phyloP scores from a whole-genome alignment of 2,797 vertebrate genomes.

The Gobionotothen gibberifrons region DNA sequence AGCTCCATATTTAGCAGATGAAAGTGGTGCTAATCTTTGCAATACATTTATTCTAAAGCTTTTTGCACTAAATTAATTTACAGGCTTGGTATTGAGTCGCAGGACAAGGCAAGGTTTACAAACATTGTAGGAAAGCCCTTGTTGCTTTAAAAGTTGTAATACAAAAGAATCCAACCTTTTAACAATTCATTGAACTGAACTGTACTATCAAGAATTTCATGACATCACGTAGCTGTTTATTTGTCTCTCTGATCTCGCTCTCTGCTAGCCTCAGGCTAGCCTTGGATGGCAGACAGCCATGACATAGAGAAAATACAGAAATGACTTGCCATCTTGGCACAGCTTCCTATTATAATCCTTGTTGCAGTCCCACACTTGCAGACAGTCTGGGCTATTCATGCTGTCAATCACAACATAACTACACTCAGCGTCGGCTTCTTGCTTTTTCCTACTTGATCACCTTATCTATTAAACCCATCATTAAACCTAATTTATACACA shows the following conservation, averaged over 20 bases:
- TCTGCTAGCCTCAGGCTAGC: constrained; percentile 16
- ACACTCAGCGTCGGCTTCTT: neutral
- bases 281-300: constrained; percentile 32
- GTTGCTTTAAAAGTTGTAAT: neutral
- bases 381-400: constrained; percentile 14
- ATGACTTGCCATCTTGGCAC: constrained; percentile 9
- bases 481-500: neutral
- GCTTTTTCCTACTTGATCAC: neutral
- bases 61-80: neutral
- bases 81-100: neutral
- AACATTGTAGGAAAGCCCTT: neutral
- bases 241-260: constrained; percentile 25
- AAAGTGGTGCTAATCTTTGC: neutral
- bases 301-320: neutral
- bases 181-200: constrained; percentile 6
- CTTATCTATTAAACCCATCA: neutral
- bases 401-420: neutral
- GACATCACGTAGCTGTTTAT: constrained; percentile 17
- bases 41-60: neutral
- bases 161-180: constrained; percentile 8
- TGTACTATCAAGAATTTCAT: constrained; percentile 34
- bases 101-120: neutral
- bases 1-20: neutral
- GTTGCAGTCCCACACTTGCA: neutral
- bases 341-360: constrained; percentile 8